These are phyloP conservation scores for Thrips palmi DNA, from an alignment of 1,140 invertebrate genomes.

Conservation along the genomic window DNA sequence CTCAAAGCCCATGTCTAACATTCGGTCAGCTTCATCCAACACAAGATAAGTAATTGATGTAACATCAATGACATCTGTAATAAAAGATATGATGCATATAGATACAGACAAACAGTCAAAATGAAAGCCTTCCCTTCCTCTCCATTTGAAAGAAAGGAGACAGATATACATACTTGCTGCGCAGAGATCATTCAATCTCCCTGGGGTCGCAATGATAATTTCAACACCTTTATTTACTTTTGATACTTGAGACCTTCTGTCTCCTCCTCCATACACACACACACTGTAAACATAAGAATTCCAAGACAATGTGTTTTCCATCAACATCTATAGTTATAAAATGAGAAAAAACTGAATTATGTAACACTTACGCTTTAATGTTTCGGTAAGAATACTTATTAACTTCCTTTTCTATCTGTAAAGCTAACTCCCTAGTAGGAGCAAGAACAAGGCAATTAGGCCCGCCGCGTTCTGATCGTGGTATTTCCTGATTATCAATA, in stretches of 20 bases:
- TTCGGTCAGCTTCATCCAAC: constrained; percentile 81
- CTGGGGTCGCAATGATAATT: constrained; percentile 78
- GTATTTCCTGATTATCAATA: constrained; percentile 57
- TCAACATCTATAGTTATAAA: constrained; percentile 2
- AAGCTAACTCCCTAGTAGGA: constrained; percentile 75
- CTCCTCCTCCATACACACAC: constrained; percentile 76
- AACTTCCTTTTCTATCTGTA: constrained; percentile 80
- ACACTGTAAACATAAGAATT: constrained; percentile 28
- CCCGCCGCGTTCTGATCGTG: constrained; percentile 45
- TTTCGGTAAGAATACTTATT: constrained; percentile 67
- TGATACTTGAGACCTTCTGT: constrained; percentile 52
- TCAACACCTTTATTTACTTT: constrained; percentile 52
- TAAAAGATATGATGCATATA: constrained; percentile 1
- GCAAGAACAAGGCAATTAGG: constrained; percentile 74
- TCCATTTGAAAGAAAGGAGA: not conserved
- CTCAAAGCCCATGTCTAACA: constrained; percentile 76
- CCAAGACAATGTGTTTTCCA: not conserved
- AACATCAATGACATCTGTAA: constrained; percentile 41
- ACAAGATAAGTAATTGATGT: constrained; percentile 67
- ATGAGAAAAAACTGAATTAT: not conserved
- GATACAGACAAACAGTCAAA: too few relatives aligned
- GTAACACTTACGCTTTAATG: constrained; percentile 51
- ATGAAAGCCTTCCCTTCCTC: not conserved
- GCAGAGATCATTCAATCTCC: constrained; percentile 67
- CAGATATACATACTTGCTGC: constrained; percentile 20